Percentiles rank a stretch among this genome's conserved stretches.
phyloP scores from a whole-genome alignment of 1,140 invertebrate species.

The Magallana angulata region DNA sequence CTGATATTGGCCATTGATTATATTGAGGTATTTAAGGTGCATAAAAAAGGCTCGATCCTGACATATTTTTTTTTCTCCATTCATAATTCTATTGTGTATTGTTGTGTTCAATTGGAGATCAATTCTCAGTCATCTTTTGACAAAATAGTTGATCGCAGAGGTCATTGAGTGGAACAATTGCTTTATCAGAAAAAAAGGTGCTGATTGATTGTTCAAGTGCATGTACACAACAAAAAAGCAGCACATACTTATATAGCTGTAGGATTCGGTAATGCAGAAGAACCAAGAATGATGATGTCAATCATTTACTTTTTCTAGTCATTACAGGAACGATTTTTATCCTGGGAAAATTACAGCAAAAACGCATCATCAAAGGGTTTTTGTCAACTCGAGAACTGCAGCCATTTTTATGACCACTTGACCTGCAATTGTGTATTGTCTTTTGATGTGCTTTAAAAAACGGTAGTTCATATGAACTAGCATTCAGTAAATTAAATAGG shows the following conservation, averaged over 20 bases:
- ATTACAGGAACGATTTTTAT: not conserved
- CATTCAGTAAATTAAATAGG: too few relatives aligned
- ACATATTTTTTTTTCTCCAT: not conserved
- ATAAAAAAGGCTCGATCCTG: not conserved
- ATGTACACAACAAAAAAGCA: not conserved
- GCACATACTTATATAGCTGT: not conserved
- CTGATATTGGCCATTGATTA: not conserved
- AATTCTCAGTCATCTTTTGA: constrained; percentile 25
- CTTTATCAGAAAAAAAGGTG: not conserved
- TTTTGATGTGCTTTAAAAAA: constrained; percentile 8
- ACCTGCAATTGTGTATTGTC: constrained; percentile 4
- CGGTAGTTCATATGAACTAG: not conserved
- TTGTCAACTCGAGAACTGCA: not conserved
- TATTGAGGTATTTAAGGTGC: not conserved
- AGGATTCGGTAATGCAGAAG: not conserved
- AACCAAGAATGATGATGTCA: not conserved
- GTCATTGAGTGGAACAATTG: not conserved
- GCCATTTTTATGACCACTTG: constrained; percentile 11
- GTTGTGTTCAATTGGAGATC: not conserved
- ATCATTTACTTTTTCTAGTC: not conserved
- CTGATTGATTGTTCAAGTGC: constrained; percentile 11
- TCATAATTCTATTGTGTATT: constrained; percentile 4
- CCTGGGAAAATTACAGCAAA: not conserved
- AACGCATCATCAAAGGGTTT: constrained; percentile 1
- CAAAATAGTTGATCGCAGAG: constrained; percentile 6